Conservation (phyloP, 2,113 vertebrate species). For the Sebastes fasciatus region DNA sequence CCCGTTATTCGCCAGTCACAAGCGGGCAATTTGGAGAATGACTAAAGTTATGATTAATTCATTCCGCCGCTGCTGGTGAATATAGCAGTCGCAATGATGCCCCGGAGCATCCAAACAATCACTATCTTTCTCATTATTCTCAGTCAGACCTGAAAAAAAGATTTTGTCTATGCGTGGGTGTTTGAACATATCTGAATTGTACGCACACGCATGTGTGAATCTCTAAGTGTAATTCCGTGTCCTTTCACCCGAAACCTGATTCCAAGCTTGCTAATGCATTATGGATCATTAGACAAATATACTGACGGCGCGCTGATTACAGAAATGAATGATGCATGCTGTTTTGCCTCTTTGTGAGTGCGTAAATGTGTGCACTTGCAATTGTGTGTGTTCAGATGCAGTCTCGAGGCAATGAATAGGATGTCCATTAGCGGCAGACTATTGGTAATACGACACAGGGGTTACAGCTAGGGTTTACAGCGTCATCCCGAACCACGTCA, state of each 20-base stretch:
- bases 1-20: constrained; percentile 20
- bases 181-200: constrained; percentile 38
- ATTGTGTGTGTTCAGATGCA: constrained; percentile 19
- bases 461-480: constrained; percentile 35
- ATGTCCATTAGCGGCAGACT: constrained; percentile 57
- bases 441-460: constrained; percentile 56
- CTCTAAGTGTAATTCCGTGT: constrained; percentile 43
- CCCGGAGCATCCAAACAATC: constrained; percentile 51
- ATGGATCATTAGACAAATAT: constrained; percentile 75
- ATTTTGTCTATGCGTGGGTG: constrained; percentile 26
- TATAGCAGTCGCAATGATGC: constrained; percentile 22
- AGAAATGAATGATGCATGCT: constrained; percentile 66
- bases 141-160: constrained; percentile 42
- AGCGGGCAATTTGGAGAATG: constrained; percentile 48
- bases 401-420: constrained; percentile 41
- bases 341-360: constrained; percentile 29
- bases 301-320: constrained; percentile 64
- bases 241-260: constrained; percentile 51
- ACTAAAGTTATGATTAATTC: constrained; percentile 67
- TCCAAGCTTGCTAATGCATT: constrained; percentile 57
- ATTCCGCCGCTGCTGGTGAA: constrained; percentile 53
- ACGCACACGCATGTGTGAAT: constrained; percentile 19
- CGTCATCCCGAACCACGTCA: constrained; percentile 37
- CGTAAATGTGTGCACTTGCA: constrained; percentile 11
- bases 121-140: constrained; percentile 42